phyloP scores from a whole-genome alignment of 2,113 vertebrate species.

The Calidris pygmaea region DNA sequence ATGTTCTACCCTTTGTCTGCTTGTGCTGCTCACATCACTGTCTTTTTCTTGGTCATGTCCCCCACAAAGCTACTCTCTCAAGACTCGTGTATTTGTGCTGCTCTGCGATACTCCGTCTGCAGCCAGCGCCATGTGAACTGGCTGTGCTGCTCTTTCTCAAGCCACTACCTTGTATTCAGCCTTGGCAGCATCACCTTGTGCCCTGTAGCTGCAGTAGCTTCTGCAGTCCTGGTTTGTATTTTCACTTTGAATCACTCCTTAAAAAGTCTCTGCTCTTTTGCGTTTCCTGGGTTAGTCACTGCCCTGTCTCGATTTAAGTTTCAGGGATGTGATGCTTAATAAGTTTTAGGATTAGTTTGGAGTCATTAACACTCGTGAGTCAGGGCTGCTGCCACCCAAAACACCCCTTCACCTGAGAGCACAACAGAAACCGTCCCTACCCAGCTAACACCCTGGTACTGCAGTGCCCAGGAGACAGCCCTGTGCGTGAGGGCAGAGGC shows the following conservation, averaged over 20 bases:
- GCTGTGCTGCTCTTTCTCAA: fast-evolving
- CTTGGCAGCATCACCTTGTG: fast-evolving
- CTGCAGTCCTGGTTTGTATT: background rate
- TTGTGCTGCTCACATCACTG: background rate
- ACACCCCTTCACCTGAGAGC: background rate
- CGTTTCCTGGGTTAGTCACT: background rate
- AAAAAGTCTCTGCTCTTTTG: background rate
- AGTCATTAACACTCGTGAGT: background rate
- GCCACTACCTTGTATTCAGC: background rate
- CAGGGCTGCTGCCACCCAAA: background rate
- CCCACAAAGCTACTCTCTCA: background rate
- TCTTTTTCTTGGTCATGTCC: background rate
- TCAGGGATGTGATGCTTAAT: background rate
- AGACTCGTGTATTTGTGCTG: fast-evolving
- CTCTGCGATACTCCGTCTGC: background rate
- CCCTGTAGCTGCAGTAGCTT: background rate
- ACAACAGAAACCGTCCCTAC: background rate
- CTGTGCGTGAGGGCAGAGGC: background rate
- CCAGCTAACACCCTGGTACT: background rate
- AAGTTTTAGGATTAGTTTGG: background rate
- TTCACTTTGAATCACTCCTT: background rate
- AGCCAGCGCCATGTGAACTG: fast-evolving
- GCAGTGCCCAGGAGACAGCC: fast-evolving
- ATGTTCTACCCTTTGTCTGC: background rate
- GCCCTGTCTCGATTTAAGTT: background rate